Evolutionary conservation across 92 coral and sea anemone genomes (phyloP), one percentile per base, ranked within the genome.

Genomic region (Epizoanthus illoricatus): DNA sequence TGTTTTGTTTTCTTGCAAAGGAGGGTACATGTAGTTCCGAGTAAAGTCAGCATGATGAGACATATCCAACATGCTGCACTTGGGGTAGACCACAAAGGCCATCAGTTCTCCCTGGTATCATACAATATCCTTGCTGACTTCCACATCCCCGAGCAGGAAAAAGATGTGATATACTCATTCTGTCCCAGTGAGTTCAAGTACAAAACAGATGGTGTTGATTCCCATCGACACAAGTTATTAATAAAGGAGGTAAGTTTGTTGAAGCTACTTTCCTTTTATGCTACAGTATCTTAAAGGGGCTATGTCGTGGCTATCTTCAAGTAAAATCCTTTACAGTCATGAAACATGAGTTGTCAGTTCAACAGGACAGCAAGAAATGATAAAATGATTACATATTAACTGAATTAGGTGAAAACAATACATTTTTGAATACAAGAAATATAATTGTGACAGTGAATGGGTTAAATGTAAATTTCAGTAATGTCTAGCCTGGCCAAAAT

Each of bases 111-210:
- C 5, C 41, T 92, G 5, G 96, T 85, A 1, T 84, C 94, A 4
- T 92, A 92, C 85, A 92, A 92, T 75, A 89, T 88, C 61, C 87
- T 92, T 1, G 89, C 91, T 5, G 91, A 89, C 49, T 2, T 39
- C 21, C 81, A 87, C 56, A 42, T 92, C 10, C 72, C 72, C 49
- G 8, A 68, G 49, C 47, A 13, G 19, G 21, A 7, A n/a, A 16
- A 40, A 23, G 65, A 76, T 57, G 28, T 42, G 11, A 11, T 21
- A 4, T 89, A 89, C 83, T 68, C 74, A 68, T 86, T 84, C 69
- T 89, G 87, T 71, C 36, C 72, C 40, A 81, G 84, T 23, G 59
- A 76, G 56, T 85, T 71, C 80, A 81, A 76, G 79, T 17, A 75
- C 28, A 85, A 87, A 59, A 45, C 65, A 40, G 21, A 60, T 19